Evolutionary conservation across 2,113 vertebrate species (phyloP).

Genomic region (Grus americana): DNA sequence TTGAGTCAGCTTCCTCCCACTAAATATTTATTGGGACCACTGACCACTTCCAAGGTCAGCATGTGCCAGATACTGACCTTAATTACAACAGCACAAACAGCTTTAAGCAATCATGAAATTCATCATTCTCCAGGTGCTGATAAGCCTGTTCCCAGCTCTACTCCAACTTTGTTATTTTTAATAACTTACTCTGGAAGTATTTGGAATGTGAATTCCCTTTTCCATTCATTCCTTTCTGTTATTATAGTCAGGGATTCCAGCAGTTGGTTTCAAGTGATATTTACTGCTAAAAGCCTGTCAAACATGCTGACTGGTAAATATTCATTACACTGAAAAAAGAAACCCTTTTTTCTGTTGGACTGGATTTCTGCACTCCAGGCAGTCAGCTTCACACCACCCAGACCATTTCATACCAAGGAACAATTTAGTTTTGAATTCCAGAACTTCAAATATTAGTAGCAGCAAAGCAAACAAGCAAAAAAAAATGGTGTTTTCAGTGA

Average conservation of each 20-base stretch:
- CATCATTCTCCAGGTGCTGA: slow-evolving; percentile 20
- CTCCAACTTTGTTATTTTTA: slow-evolving; percentile 1
- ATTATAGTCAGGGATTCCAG: slow-evolving; percentile 16
- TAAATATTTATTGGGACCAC: neutral
- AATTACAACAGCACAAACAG: neutral
- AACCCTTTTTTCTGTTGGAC: neutral
- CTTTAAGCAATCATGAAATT: neutral
- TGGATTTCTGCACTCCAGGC: slow-evolving; percentile 7
- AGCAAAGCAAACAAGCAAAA: neutral
- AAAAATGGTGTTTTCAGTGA: neutral
- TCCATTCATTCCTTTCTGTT: neutral
- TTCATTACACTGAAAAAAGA: neutral
- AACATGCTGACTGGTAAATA: slow-evolving; percentile 19
- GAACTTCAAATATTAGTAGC: neutral
- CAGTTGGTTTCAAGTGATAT: slow-evolving; percentile 27
- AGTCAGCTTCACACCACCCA: neutral
- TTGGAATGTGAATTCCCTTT: slow-evolving; percentile 1
- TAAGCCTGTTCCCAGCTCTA: neutral
- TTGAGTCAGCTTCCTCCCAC: neutral
- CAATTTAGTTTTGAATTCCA: neutral
- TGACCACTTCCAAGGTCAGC: neutral
- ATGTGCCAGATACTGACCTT: neutral
- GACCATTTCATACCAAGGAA: neutral
- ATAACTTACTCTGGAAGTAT: slow-evolving; percentile 11
- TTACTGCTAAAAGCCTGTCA: slow-evolving; percentile 20